Base-by-base conservation (phyloP, 2,888 invertebrate species). In the Idaea aversata region DNA sequence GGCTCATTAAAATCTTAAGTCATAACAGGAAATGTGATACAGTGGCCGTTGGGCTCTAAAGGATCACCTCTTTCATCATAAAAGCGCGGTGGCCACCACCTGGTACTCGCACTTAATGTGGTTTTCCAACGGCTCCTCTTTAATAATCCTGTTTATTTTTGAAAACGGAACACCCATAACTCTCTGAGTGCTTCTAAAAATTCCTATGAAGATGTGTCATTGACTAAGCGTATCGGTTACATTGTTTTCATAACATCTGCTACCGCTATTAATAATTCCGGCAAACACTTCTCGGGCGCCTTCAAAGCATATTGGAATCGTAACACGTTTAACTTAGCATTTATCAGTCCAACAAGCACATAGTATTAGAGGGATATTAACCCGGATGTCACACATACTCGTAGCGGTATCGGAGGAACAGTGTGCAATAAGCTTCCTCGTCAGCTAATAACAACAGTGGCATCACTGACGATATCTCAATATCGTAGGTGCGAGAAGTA, bases 11-110 rank as follows among this genome's bases (percentile, higher is more conserved):
- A 91, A 90, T 88, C 84, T 90, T 79, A 87, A 91, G 90, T 90
- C 88, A 93, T 92, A 93, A 93, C 91, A 91, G 91, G 92, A 90
- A 92, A 93, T 80, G 80, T 88, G 91, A 93, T 92, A 91, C 84
- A 83, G 87, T 85, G 87, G 86, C 82, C 77, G 82, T 81, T 79
- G 81, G 79, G 82, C 81, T 78, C 80, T 78, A 79, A 79, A 85
- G 84, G 81, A 87, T 82, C 79, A 85, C 83, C 84, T 86, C 90
- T 90, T 91, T 90, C 89, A 89, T 91, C 90, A 88, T 88, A 90
- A 90, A 86, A 77, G 79, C 85, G 88, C 86, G 88, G 90, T 85
- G 75, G 81, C 77, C 82, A 81, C 88, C 91, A 92, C 91, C 91
- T 91, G 92, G 88, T 78, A 85, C 83, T 82, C 80, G 73, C 88